Conservation (phyloP, 1,140 invertebrate species). For the Colletes gigas region DNA sequence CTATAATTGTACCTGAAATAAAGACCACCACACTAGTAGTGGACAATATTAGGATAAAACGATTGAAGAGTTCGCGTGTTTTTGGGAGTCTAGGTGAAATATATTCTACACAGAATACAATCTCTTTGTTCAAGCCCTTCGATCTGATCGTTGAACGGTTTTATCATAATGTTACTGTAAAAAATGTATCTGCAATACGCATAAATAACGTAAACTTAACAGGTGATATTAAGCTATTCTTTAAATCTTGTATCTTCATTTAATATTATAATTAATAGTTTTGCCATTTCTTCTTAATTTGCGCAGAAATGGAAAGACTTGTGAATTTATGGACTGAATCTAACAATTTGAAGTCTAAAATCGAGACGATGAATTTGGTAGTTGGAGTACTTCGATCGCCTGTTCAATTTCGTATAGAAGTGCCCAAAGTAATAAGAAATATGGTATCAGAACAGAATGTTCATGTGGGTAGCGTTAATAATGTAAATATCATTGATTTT, state of each 20-base stretch:
- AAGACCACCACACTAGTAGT: slow-evolving; percentile 52
- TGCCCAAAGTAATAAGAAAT: slow-evolving; percentile 53
- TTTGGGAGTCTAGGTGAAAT: slow-evolving; percentile 54
- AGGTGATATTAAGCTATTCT: slow-evolving; percentile 25
- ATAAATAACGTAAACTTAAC: slow-evolving; percentile 30
- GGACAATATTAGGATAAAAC: slow-evolving; percentile 46
- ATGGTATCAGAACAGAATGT: slow-evolving; percentile 54
- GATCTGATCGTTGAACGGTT: slow-evolving; percentile 51
- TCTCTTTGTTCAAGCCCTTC: slow-evolving; percentile 24
- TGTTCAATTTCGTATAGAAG: slow-evolving; percentile 42
- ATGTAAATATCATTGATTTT: slow-evolving; percentile 59
- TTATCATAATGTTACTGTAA: slow-evolving; percentile 30
- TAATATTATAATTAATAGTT: background rate
- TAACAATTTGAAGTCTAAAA: slow-evolving; percentile 43
- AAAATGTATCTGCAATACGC: slow-evolving; percentile 28
- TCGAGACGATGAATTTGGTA: slow-evolving; percentile 47
- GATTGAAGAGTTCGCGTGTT: slow-evolving; percentile 45
- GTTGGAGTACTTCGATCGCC: slow-evolving; percentile 40
- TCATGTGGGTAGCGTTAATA: slow-evolving; percentile 59
- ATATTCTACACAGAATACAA: slow-evolving; percentile 36
- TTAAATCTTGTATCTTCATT: slow-evolving; percentile 12
- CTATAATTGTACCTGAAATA: slow-evolving; percentile 53
- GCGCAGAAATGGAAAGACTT: slow-evolving; percentile 49
- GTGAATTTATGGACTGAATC: slow-evolving; percentile 46
- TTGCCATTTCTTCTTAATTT: background rate